Conservation (phyloP, 1,140 invertebrate species). For the Chymomyza costata region DNA sequence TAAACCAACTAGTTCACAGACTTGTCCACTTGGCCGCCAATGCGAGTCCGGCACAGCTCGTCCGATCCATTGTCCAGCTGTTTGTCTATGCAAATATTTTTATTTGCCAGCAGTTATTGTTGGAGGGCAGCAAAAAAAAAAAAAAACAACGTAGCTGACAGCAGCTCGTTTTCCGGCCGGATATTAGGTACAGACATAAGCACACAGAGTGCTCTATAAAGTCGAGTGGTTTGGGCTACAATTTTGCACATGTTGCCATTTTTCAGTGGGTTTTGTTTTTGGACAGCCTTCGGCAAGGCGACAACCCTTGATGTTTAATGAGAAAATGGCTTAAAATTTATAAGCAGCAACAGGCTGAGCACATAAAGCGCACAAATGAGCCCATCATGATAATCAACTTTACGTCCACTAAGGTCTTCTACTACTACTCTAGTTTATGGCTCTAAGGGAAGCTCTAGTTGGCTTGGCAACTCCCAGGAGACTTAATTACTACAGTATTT, state of each 20-base stretch:
- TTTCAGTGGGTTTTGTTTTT: slow-evolving; percentile 16
- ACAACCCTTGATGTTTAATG: slow-evolving; percentile 1
- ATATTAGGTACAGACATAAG: slow-evolving; percentile 8
- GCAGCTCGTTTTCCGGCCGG: slow-evolving; percentile 14
- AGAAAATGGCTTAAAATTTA: slow-evolving; percentile 21
- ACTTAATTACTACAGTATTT: slow-evolving; percentile 64
- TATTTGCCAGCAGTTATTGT: slow-evolving; percentile 56
- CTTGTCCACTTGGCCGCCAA: slow-evolving; percentile 50
- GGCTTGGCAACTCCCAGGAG: slow-evolving; percentile 32
- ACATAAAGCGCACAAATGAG: no score
- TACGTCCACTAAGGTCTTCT: no score
- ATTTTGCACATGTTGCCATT: slow-evolving; percentile 52
- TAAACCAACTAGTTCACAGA: slow-evolving; percentile 4
- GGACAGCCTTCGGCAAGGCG: slow-evolving; percentile 1
- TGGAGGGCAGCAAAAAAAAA: slow-evolving; percentile 31
- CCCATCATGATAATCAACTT: slow-evolving; percentile 45
- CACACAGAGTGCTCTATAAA: no score
- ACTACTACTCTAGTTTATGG: no score
- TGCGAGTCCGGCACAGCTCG: no score
- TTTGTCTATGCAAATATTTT: slow-evolving; percentile 71
- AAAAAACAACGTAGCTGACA: slow-evolving; percentile 17
- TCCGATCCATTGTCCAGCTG: slow-evolving; percentile 49
- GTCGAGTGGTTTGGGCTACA: slow-evolving; percentile 5
- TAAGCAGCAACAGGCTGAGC: slow-evolving; percentile 12
- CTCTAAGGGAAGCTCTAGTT: slow-evolving; percentile 27